Conservation (phyloP, 2,113 vertebrate genomes). For the Rhineura floridana region DNA sequence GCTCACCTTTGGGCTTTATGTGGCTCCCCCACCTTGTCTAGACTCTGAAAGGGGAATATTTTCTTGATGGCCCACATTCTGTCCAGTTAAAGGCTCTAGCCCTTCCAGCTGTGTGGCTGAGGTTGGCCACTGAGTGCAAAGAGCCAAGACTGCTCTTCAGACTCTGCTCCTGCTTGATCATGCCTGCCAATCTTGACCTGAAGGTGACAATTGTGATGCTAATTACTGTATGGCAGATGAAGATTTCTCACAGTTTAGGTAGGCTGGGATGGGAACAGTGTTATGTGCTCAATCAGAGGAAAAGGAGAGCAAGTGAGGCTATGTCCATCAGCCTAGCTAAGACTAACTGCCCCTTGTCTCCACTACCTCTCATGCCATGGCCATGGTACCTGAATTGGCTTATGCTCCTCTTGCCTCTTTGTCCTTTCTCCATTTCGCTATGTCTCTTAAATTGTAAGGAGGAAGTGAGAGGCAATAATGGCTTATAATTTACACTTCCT, state of each 20-base stretch:
- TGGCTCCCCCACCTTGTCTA: neutral
- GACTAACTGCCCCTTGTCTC: neutral
- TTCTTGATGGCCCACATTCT: neutral
- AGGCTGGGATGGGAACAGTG: neutral
- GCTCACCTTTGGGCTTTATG: neutral
- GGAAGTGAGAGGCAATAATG: too few relatives aligned
- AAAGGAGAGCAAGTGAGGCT: neutral
- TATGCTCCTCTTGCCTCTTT: neutral
- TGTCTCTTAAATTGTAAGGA: neutral
- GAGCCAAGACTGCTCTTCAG: neutral
- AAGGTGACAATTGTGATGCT: neutral
- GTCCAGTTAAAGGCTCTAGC: neutral
- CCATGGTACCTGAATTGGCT: neutral
- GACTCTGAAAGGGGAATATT: accelerated
- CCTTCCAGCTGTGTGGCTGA: accelerated
- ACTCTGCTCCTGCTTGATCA: neutral
- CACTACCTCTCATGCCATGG: neutral
- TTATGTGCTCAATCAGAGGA: neutral
- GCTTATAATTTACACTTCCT: too few relatives aligned
- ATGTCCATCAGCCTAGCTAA: neutral
- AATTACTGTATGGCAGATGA: too few relatives aligned
- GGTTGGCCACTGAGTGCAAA: neutral
- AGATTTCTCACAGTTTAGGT: neutral
- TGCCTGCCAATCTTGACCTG: neutral
- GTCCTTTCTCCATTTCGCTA: neutral